Base-by-base conservation (phyloP, 2,888 invertebrate genomes). In the Sinhomidia bicolor region DNA sequence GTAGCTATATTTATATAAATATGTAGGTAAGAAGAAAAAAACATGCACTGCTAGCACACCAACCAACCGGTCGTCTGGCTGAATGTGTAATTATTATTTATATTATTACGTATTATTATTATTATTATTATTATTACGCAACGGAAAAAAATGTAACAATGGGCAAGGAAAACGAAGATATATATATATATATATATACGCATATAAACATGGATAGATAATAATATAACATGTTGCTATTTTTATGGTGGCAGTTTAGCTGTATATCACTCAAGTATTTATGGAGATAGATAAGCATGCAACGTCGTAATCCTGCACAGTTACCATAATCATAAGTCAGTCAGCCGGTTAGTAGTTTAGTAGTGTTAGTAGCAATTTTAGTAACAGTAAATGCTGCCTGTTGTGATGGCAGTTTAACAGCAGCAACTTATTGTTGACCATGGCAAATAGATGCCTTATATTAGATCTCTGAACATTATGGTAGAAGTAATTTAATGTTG, bases 301-400 rank as follows among this genome's bases (percentile, higher is more conserved):
- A 71, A 20, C n/a, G n/a, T n/a, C 44, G 71, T 23, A 71, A 41
- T 44, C 29, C 44, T 44, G 71, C 9, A 71, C 68, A 65, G 6
- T n/a, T 20, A 60, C 68, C 14, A 62, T 62, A 17, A 32, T 36
- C 51, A 51, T 54, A 44, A 74, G 78, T 78, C 78, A 78, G 32
- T 54, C 78, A 78, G 54, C 54, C 54, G 54, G 78, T 78, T 57
- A 78, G 54, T 78, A 36, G 78, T 54, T 71, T 44, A 71, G 41
- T 71, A 65, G 54, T 57, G 14, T 26, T 60, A 12, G 62, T 29
- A 62, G 62, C 12, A 29, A 10, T 12, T 23, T 36, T 36, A 26
- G 36, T 36, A 17, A 36, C 17, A 68, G 10, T 1, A 29, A 36
- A 36, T 36, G 36, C 36, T 36, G 36, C 10, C 14, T 62, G 17